phyloP scores from a whole-genome alignment of 23 tunicate species.

The Trididemnum clinides region DNA sequence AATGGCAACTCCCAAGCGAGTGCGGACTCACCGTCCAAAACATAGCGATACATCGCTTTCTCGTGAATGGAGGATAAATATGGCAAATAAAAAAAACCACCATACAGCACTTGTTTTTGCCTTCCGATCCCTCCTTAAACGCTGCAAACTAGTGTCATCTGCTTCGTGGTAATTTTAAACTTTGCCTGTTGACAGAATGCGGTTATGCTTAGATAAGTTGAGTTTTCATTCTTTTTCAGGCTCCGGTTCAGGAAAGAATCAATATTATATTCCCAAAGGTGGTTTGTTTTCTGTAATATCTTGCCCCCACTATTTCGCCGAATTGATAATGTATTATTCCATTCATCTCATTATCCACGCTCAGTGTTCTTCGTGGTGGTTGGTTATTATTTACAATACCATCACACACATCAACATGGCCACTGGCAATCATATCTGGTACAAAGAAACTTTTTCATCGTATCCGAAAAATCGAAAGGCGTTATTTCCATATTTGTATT shows the following conservation, averaged over 20 bases:
- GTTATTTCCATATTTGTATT: conserved; percentile 51
- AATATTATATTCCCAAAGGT: conserved; percentile 53
- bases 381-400: conserved; percentile 43
- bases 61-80: no score
- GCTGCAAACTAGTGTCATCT: no score
- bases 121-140: no score
- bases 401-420: conserved; percentile 57
- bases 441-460: conserved; percentile 37
- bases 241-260: conserved; percentile 26
- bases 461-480: conserved; percentile 63
- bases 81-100: no score
- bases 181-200: no score
- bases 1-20: no score
- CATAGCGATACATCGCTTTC: no score
- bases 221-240: no score
- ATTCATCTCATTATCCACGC: background rate
- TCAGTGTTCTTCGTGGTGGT: conserved; percentile 46
- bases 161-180: no score
- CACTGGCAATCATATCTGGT: conserved; percentile 51
- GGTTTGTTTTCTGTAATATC: conserved; percentile 48
- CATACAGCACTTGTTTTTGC: no score
- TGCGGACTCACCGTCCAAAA: no score
- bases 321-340: conserved; percentile 44
- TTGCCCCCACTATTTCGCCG: conserved; percentile 78
- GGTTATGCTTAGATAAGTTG: no score